phyloP scores from a whole-genome alignment of 2,113 vertebrate species.

The pig (Sus scrofa) region T2T-Sscrofa CM000817.6:21695501-21696000 shows the following conservation, averaged over 20 bases:
- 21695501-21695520: no score
- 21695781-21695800: background rate
- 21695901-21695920: background rate
- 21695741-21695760: background rate
- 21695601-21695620: no score
- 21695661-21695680: conserved; percentile 49
- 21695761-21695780: background rate
- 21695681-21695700: background rate
- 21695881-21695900: background rate
- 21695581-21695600: no score
- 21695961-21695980: background rate
- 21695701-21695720: background rate
- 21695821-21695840: background rate
- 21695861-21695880: background rate
- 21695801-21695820: background rate
- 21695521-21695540: no score
- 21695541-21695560: no score
- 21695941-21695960: background rate
- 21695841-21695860: background rate
- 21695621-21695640: conserved; percentile 55
- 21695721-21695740: background rate
- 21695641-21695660: conserved; percentile 18
- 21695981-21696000: background rate
- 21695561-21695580: no score
- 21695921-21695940: background rate